These are phyloP conservation scores for Crotalus helleri DNA, from an alignment of 2,113 vertebrate genomes.

Conservation along the genomic window DNA sequence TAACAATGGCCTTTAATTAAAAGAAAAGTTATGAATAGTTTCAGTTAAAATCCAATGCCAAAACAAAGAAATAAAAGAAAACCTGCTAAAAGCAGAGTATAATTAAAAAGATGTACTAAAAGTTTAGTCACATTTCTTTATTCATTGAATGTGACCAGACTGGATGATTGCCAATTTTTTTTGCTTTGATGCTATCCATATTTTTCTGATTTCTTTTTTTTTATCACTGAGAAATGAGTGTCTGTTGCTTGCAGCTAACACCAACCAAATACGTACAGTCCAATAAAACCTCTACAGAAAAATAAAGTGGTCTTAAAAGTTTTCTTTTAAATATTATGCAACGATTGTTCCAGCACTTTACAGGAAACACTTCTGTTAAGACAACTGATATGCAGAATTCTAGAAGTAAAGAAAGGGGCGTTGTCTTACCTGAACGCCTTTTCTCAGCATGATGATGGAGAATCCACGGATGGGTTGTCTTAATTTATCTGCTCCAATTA, in stretches of 20 bases:
- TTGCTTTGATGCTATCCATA: background rate
- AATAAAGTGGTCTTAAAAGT: background rate
- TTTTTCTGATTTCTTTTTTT: background rate
- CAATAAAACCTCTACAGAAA: background rate
- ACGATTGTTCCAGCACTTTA: background rate
- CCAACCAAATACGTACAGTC: background rate
- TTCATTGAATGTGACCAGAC: background rate
- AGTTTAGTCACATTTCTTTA: background rate
- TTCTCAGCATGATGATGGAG: too few species aligned
- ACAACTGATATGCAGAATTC: background rate
- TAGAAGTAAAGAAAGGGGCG: background rate
- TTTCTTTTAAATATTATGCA: background rate
- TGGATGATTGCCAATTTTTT: background rate
- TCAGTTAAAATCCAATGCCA: background rate
- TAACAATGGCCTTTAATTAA: background rate
- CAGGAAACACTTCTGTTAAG: background rate
- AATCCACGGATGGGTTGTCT: too few species aligned
- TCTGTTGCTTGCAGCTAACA: background rate
- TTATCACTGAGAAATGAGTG: background rate
- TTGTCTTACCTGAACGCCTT: too few species aligned
- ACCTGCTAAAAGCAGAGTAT: background rate
- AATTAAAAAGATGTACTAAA: background rate
- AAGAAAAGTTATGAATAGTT: background rate
- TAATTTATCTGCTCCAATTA: too few species aligned
- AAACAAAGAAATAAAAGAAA: background rate